Evolutionary conservation across 2,888 invertebrate genomes (phyloP), one percentile per base, ranked within the genome.

Genomic region (Megamerina dolium): DNA sequence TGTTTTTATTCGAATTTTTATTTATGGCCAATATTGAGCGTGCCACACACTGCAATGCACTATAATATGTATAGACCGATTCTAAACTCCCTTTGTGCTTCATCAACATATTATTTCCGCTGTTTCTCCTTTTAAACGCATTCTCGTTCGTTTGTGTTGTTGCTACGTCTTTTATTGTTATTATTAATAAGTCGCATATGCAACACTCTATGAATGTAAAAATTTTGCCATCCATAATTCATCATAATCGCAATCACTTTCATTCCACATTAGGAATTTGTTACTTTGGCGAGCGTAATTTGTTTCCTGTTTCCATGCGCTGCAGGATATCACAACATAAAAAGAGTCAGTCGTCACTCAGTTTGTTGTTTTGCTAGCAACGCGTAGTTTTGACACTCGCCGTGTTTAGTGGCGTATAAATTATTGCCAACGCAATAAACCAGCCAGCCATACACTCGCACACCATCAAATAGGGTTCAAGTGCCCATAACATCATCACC

Each of bases 251-350:
- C n/a, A n/a, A n/a, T n/a, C 27, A 29, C 23, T 41, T 37, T 31
- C 30, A 23, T 41, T 10, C 20, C 6, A n/a, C 20, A 19, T 37
- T n/a, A n/a, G 49, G 43, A 46, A 47, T 47, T 46, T 42, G 46
- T 46, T 37, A 31, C 49, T 46, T 47, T 46, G 41, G 51, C 49
- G 49, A 43, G 37, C 39, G 33, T 43, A 65, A 65, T 65, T 65
- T 65, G 65, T 63, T 64, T 65, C 64, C 64, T 62, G 59, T 61
- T 63, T 50, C 46, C 61, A 23, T 29, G n/a, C 55, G 31, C 54
- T 47, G 53, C 55, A 42, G 52, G 54, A 41, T 38, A 36, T 37
- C 40, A 40, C 43, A 36, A 18, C 43, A 44, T 43, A 34, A 34
- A 43, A 38, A 43, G 27, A 10, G 23, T 26, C 19, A 32, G 31